Evolutionary conservation across 2,888 invertebrate species (phyloP), one percentile per base, ranked within the genome.

Genomic region (Trilocha varians): DNA sequence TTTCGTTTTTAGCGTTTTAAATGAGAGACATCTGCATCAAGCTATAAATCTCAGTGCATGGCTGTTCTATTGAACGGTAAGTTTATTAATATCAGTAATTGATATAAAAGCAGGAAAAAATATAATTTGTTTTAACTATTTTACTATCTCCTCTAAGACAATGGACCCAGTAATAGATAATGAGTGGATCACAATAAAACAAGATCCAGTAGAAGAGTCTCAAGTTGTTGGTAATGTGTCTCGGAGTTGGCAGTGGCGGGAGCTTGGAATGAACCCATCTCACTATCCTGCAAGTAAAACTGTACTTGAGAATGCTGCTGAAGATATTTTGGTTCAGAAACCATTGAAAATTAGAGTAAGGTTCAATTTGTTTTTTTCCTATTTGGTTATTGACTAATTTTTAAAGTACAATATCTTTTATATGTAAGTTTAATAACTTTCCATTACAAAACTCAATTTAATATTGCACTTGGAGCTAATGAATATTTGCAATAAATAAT

Each of bases 281-380:
- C 65, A 77, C 46, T 67, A 63, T 43, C 73, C 74, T 2, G 59
- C 78, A 16, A 88, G 85, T 51, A 87, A 86, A 41, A 80, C 74
- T 34, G 87, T 88, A 36, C 78, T 90, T 44, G 88, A 89, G 65
- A 87, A 87, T 52, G 79, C 87, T 49, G 91, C 91, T n/a, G 91
- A 91, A 65, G 89, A 89, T 56, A 87, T 88, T 52, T 80, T 91
- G 47, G 88, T 91, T 13, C 77, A 87, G 51, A 90, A 90, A 57
- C 84, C 88, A 50, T 71, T 86, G 25, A 85, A 87, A 57, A 90
- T 90, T 70, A 82, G 89, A 79, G 91, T 91, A 71, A 74, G 82
- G 63, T 17, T 13, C n/a, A n/a, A n/a, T n/a, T n/a, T n/a, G n/a
- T n/a, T n/a, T n/a, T n/a, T n/a, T n/a, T n/a, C n/a, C n/a, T n/a